phyloP scores from a whole-genome alignment of 1,140 invertebrate species.

The Alviniconcha marisindica region DNA sequence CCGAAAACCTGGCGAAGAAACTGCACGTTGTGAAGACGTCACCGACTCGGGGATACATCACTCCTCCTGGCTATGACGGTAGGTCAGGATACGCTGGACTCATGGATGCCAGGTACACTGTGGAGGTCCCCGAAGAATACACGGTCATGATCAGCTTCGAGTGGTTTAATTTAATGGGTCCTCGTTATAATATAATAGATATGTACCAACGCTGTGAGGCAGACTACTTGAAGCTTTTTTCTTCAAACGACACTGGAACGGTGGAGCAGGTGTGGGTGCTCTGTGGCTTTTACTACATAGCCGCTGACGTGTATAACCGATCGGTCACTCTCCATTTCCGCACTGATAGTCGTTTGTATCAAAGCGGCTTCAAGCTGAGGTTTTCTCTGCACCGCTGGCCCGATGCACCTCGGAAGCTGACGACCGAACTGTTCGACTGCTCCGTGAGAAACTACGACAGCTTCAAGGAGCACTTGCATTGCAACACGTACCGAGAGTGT shows the following conservation, averaged over 20 bases:
- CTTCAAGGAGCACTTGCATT: conserved; percentile 18
- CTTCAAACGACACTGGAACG: neutral
- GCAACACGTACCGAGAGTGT: conserved; percentile 1
- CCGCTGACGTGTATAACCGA: neutral
- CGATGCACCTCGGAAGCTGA: neutral
- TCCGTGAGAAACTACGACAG: neutral
- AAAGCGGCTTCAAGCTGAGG: neutral
- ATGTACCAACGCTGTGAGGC: no score
- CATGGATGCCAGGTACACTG: neutral
- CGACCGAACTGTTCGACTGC: neutral
- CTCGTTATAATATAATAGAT: neutral
- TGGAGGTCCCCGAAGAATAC: neutral
- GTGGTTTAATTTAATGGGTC: neutral
- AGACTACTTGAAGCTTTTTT: neutral
- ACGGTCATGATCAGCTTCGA: conserved; percentile 23
- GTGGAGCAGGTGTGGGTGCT: neutral
- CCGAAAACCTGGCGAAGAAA: no score
- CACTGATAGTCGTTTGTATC: neutral
- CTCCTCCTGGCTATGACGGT: no score
- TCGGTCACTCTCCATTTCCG: neutral
- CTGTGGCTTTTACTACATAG: neutral
- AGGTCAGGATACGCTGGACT: no score
- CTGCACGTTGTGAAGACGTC: no score
- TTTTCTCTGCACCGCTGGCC: neutral
- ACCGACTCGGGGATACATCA: no score